Evolutionary conservation across 2,888 invertebrate species (phyloP).

Genomic region (Clitarchus hookeri): DNA sequence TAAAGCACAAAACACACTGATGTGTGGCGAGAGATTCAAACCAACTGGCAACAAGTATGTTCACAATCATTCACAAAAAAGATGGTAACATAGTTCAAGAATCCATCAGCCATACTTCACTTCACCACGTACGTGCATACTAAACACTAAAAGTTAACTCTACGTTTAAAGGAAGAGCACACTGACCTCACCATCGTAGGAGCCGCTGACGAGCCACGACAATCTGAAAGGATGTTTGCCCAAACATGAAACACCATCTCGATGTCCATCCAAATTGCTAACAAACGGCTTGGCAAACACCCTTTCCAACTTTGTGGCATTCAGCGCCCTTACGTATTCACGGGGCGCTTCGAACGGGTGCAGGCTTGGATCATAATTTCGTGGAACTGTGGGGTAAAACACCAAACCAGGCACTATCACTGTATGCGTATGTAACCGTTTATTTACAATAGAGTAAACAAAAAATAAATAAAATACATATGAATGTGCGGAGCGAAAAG

Average conservation of each 20-base stretch:
- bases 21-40: no score
- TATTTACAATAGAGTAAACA: not conserved
- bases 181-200: constrained; percentile 88
- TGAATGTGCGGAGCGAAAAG: no score
- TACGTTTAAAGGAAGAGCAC: no score
- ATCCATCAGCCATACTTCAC: no score
- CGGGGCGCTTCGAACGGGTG: constrained; percentile 93
- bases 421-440: not conserved
- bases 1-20: no score
- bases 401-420: constrained; percentile 27
- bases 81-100: no score
- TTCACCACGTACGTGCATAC: no score
- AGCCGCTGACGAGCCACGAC: constrained; percentile 83
- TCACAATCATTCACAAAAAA: no score
- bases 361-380: constrained; percentile 90
- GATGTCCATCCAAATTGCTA: constrained; percentile 90
- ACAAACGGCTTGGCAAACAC: constrained; percentile 98
- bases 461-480: no score
- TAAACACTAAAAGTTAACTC: no score
- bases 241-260: constrained; percentile 83
- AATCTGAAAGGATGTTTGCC: constrained; percentile 85
- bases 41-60: no score
- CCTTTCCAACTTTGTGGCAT: constrained; percentile 93
- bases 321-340: constrained; percentile 94
- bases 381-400: constrained; percentile 69